phyloP scores from a whole-genome alignment of 2,113 vertebrate genomes.

The Tyrannus savana region DNA sequence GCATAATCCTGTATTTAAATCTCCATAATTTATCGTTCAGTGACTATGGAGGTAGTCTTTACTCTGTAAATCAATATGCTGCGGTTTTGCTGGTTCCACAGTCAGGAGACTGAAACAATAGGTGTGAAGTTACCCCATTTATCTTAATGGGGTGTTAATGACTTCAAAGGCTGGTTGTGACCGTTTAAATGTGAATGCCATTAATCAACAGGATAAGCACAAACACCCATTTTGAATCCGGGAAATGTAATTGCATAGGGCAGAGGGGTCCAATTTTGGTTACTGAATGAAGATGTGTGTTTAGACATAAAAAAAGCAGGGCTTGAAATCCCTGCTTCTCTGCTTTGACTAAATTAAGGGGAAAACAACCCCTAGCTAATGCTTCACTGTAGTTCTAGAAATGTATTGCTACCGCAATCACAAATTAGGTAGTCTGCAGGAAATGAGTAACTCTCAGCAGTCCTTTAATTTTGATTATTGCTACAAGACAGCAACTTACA shows the following conservation, averaged over 20 bases:
- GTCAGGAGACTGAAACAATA: conserved; percentile 62
- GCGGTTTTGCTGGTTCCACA: conserved; percentile 43
- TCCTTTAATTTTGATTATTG: conserved; percentile 55
- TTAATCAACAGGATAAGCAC: conserved; percentile 71
- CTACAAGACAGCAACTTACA: conserved; percentile 37
- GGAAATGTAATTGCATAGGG: conserved; percentile 62
- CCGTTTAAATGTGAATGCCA: conserved; percentile 69
- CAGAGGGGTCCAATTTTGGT: conserved; percentile 38
- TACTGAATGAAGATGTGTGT: conserved; percentile 37
- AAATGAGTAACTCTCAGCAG: conserved; percentile 53
- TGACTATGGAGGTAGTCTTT: conserved; percentile 27
- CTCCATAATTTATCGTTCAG: conserved; percentile 26
- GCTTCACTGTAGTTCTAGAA: conserved; percentile 34
- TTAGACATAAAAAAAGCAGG: not conserved
- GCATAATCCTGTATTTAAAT: conserved; percentile 8
- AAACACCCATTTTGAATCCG: conserved; percentile 16
- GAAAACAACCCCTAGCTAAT: not conserved
- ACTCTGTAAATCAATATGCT: conserved; percentile 52
- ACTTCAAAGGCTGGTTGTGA: conserved; percentile 51
- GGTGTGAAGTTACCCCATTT: conserved; percentile 59
- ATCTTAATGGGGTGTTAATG: conserved; percentile 73
- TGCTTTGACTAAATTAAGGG: conserved; percentile 21
- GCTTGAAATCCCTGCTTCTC: not conserved
- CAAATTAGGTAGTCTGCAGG: conserved; percentile 37
- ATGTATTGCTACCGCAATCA: conserved; percentile 3